These are phyloP conservation scores for Parnassius apollo DNA, from an alignment of 2,888 invertebrate genomes.

Conservation along the genomic window DNA sequence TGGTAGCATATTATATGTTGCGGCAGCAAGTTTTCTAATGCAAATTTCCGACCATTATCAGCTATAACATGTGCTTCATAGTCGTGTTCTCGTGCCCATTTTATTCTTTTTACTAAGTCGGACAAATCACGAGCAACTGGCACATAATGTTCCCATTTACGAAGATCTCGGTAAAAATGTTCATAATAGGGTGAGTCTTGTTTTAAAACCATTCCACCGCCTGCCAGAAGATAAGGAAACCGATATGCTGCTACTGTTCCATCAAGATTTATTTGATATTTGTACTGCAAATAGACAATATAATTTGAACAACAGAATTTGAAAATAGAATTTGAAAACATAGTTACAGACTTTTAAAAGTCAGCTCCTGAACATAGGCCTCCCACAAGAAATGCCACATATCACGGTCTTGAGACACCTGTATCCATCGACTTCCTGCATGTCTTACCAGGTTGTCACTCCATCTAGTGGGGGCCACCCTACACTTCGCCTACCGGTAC, in stretches of 20 bases:
- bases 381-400: too few relatives aligned
- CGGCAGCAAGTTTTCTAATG: conserved; percentile 89
- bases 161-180: conserved; percentile 91
- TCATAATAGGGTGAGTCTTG: conserved; percentile 97
- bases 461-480: too few relatives aligned
- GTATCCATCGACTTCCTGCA: too few relatives aligned
- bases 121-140: conserved; percentile 90
- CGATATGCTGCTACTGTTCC: conserved; percentile 98
- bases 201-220: conserved; percentile 93
- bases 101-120: conserved; percentile 88
- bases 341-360: too few relatives aligned
- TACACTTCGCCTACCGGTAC: too few relatives aligned
- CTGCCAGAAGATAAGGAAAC: conserved; percentile 93
- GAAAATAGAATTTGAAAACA: neutral
- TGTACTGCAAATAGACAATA: conserved; percentile 85
- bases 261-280: conserved; percentile 96
- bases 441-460: too few relatives aligned
- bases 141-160: conserved; percentile 90
- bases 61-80: conserved; percentile 84
- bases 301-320: neutral
- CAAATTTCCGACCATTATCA: conserved; percentile 85
- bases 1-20: conserved; percentile 94
- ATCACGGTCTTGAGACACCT: too few relatives aligned
- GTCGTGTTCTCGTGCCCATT: conserved; percentile 89
- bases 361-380: too few relatives aligned